A percentile compares a stretch with the other conserved stretches of the same genome.
Evolutionary conservation across 2,888 invertebrate genomes (phyloP).

Genomic region (Tetragonula carbonaria): DNA sequence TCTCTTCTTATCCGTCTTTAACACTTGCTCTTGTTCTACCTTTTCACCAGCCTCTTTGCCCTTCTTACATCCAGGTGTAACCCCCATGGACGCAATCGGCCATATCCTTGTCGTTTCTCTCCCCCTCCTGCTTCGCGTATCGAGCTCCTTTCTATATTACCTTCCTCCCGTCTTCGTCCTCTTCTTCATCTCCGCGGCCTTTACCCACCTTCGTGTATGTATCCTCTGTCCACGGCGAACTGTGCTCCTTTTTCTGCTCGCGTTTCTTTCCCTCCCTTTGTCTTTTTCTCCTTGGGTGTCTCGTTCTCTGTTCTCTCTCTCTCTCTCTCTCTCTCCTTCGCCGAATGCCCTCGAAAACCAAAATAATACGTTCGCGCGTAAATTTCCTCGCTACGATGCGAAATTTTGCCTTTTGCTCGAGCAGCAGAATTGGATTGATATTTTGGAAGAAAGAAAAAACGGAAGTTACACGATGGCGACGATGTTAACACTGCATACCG

Average conservation of each 20-base stretch:
- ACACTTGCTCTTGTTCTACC: slow-evolving; percentile 30
- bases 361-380: too few relatives aligned
- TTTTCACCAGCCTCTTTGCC: slow-evolving; percentile 64
- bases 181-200: slow-evolving; percentile 54
- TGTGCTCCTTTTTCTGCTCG: slow-evolving; percentile 48
- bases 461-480: background rate
- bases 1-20: slow-evolving; percentile 70
- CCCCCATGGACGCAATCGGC: slow-evolving; percentile 79
- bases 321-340: background rate
- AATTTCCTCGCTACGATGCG: too few relatives aligned
- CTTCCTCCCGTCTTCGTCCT: slow-evolving; percentile 45
- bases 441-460: background rate
- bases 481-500: background rate
- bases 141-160: slow-evolving; percentile 45
- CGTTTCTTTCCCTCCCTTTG: slow-evolving; percentile 13
- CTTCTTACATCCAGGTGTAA: slow-evolving; percentile 55
- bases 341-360: too few relatives aligned
- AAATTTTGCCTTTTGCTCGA: background rate
- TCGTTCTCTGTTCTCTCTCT: background rate
- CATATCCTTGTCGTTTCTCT: slow-evolving; percentile 65
- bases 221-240: slow-evolving; percentile 64
- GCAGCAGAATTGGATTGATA: background rate
- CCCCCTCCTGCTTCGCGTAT: slow-evolving; percentile 21
- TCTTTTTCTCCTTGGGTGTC: background rate
- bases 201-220: slow-evolving; percentile 74